phyloP scores from a whole-genome alignment of 2,113 vertebrate genomes.

The Cinclus mexicanus region DNA sequence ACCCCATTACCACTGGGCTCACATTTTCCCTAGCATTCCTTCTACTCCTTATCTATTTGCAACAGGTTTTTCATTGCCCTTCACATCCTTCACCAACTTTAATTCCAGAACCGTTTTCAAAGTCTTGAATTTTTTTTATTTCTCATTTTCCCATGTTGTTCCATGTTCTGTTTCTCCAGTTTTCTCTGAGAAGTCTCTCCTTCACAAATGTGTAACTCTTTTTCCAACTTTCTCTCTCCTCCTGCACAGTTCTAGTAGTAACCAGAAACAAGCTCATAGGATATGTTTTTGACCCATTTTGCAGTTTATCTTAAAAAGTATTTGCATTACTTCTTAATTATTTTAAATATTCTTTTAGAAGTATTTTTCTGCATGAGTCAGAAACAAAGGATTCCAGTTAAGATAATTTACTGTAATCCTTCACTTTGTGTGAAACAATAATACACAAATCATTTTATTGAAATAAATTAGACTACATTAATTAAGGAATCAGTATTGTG shows the following conservation, averaged over 20 bases:
- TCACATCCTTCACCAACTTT: background rate
- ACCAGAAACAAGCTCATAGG: background rate
- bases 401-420: background rate
- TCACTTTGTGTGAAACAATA: background rate
- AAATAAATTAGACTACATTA: background rate
- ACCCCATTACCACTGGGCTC: background rate
- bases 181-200: background rate
- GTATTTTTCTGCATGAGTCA: background rate
- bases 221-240: background rate
- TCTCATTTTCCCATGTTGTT: background rate
- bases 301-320: background rate
- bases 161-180: background rate
- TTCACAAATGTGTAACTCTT: background rate
- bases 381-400: conserved; percentile 1
- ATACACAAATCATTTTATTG: background rate
- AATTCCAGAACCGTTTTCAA: background rate
- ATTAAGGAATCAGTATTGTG: background rate
- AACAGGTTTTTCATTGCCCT: background rate
- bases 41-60: background rate
- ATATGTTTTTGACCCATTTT: background rate
- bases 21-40: background rate
- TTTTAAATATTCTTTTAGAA: background rate
- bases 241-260: background rate
- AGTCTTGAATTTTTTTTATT: background rate
- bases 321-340: background rate